Evolutionary conservation across 2,888 invertebrate species (phyloP).

Genomic region (Podotricha telesiphe): DNA sequence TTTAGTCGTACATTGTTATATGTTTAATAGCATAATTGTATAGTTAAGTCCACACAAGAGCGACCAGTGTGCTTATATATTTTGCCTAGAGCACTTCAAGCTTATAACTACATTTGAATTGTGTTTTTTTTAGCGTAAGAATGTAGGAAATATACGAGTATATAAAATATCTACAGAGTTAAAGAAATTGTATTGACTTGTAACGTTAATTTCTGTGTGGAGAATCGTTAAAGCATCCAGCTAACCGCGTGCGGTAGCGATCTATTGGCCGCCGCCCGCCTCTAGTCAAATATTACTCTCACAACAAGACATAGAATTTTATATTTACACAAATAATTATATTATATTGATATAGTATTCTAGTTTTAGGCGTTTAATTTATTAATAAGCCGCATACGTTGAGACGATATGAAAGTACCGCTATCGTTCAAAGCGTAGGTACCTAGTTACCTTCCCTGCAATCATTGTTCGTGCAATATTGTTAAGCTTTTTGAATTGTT

Average conservation of each 20-base stretch:
- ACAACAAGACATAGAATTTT: constrained; percentile 81
- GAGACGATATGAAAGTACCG: constrained; percentile 53
- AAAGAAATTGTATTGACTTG: constrained; percentile 22
- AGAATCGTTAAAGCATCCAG: constrained; percentile 38
- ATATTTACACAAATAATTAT: constrained; percentile 84
- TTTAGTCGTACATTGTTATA: constrained; percentile 25
- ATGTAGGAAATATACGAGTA: constrained; percentile 8
- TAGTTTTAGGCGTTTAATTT: constrained; percentile 83
- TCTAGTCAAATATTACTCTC: constrained; percentile 84
- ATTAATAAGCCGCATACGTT: constrained; percentile 67
- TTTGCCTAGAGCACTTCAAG: constrained; percentile 17
- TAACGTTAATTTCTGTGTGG: constrained; percentile 43
- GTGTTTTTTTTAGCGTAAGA: constrained; percentile 17
- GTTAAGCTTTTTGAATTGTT: constrained; percentile 77
- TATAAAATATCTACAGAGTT: constrained; percentile 16
- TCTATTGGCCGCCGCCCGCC: constrained; percentile 67
- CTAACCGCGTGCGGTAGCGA: constrained; percentile 49
- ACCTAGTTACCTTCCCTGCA: constrained; percentile 69
- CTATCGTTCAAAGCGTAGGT: constrained; percentile 51
- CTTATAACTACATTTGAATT: constrained; percentile 3
- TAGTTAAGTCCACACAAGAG: constrained; percentile 4
- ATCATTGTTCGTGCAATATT: constrained; percentile 78
- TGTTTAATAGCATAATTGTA: constrained; percentile 23
- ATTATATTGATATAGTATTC: constrained; percentile 84
- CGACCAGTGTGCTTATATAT: constrained; percentile 11